Evolutionary conservation across 2,888 invertebrate species (phyloP).

Genomic region (Polydrusus tereticollis): DNA sequence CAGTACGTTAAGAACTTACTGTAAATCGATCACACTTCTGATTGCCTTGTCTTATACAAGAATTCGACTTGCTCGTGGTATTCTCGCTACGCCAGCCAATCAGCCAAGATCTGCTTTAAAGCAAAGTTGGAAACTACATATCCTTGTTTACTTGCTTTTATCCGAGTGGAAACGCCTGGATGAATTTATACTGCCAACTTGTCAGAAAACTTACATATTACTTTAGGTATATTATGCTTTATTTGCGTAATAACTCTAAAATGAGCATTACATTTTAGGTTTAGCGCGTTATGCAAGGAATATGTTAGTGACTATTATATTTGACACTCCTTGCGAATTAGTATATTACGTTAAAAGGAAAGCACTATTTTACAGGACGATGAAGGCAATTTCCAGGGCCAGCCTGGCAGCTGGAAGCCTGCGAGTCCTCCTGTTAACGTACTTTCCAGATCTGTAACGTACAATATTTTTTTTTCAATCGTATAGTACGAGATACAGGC

Average conservation of each 20-base stretch:
- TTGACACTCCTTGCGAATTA: too few species aligned
- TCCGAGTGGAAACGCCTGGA: neutral
- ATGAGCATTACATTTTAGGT: neutral
- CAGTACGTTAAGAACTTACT: neutral
- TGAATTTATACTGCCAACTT: constrained; percentile 9
- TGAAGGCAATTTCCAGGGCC: too few species aligned
- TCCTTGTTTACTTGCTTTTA: constrained; percentile 8
- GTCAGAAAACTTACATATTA: constrained; percentile 9
- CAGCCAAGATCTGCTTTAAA: neutral
- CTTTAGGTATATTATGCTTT: neutral
- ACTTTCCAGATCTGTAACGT: too few species aligned
- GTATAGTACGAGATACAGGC: too few species aligned
- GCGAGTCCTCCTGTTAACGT: too few species aligned
- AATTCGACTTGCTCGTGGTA: neutral
- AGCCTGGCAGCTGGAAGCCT: too few species aligned
- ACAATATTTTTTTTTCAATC: too few species aligned
- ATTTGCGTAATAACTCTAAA: neutral
- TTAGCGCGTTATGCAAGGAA: neutral
- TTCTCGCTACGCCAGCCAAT: neutral
- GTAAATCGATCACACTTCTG: neutral
- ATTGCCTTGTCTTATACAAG: neutral
- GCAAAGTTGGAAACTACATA: neutral
- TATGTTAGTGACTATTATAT: neutral
- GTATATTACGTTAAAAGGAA: too few species aligned
- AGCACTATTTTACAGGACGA: too few species aligned